phyloP scores from a whole-genome alignment of 1,140 invertebrate genomes.

The Drosophila novamexicana region DNA sequence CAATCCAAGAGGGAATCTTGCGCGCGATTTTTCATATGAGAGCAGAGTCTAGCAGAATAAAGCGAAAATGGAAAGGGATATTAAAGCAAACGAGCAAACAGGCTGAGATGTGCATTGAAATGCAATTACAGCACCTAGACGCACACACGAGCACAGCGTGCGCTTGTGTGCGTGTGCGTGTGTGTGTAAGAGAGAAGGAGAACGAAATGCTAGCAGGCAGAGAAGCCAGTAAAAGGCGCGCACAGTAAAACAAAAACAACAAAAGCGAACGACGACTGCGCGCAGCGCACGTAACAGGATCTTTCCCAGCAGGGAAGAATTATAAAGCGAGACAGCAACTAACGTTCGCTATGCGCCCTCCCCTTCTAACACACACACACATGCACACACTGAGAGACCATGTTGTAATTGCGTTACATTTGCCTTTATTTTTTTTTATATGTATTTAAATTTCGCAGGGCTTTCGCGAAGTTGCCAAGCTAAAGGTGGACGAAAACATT shows the following conservation, averaged over 20 bases:
- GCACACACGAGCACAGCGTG: conserved; percentile 21
- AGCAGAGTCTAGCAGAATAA: conserved; percentile 17
- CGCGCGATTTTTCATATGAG: conserved; percentile 55
- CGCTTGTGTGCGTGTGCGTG: neutral
- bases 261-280: conserved; percentile 20
- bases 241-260: conserved; percentile 48
- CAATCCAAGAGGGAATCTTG: conserved; percentile 29
- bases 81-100: conserved; percentile 27
- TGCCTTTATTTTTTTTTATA: neutral
- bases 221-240: conserved; percentile 69
- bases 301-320: conserved; percentile 36
- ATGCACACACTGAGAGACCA: conserved; percentile 11
- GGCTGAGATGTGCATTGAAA: conserved; percentile 36
- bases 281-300: conserved; percentile 61
- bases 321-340: conserved; percentile 20
- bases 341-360: conserved; percentile 16
- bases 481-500: conserved; percentile 50
- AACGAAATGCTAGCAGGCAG: conserved; percentile 1
- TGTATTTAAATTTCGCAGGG: conserved; percentile 38
- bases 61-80: conserved; percentile 22
- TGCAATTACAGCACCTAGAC: conserved; percentile 48
- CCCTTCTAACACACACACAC: conserved; percentile 9
- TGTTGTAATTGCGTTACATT: conserved; percentile 13
- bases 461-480: conserved; percentile 59
- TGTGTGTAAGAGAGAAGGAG: conserved; percentile 3